These are phyloP conservation scores for Cnemophilus loriae DNA, from an alignment of 2,113 vertebrate genomes.

Conservation along the genomic window DNA sequence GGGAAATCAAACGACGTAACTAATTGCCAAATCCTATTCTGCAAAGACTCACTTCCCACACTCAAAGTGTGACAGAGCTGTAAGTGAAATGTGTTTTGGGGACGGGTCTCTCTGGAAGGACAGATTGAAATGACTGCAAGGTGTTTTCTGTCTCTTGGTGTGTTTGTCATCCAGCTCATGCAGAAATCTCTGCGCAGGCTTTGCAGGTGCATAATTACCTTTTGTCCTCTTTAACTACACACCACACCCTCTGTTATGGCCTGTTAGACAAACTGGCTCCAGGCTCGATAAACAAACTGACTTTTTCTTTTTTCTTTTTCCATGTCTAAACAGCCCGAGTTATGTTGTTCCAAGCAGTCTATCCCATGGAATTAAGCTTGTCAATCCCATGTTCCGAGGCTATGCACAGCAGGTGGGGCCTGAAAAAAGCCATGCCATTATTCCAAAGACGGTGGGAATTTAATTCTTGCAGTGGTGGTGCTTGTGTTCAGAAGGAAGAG, in stretches of 20 bases:
- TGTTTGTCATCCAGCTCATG: not conserved
- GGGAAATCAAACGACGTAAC: not conserved
- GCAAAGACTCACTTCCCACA: not conserved
- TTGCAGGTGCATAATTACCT: not conserved
- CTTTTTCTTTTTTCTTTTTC: not conserved
- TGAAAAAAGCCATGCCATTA: not conserved
- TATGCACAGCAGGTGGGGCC: conserved; percentile 94
- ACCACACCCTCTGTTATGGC: not conserved
- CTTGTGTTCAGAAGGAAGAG: not conserved
- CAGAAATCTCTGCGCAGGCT: not conserved
- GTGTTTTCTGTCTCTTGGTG: not conserved
- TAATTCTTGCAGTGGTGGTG: not conserved
- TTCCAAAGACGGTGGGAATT: not conserved
- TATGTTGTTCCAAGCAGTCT: conserved; percentile 95
- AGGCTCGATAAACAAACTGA: not conserved
- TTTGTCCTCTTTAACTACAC: not conserved
- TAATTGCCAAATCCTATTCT: not conserved
- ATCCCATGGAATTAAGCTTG: conserved; percentile 95
- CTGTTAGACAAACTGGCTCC: not conserved
- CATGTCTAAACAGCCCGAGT: conserved; percentile 80
- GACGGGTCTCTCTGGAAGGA: not conserved
- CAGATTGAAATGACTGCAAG: not conserved
- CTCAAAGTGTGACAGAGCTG: not conserved
- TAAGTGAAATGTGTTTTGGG: not conserved
- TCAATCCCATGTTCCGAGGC: conserved; percentile 98